Evolutionary conservation across 2,797 vertebrate species (phyloP).

Genomic region (Bufotes viridis): DNA sequence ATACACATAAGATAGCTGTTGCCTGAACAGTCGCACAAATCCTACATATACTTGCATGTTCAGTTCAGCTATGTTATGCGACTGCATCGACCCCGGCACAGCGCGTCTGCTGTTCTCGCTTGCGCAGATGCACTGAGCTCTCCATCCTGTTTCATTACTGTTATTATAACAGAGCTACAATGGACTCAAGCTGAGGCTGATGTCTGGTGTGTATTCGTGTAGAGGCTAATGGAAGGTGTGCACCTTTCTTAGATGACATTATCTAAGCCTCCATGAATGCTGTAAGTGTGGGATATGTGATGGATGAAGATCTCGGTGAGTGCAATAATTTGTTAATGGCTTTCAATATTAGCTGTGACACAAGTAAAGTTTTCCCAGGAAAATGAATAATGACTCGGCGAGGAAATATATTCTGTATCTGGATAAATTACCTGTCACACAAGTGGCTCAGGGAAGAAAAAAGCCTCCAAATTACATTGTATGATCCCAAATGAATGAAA

Average conservation of each 20-base stretch:
- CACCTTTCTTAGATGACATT: neutral
- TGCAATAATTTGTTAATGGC: constrained; percentile 53
- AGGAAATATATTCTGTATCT: constrained; percentile 48
- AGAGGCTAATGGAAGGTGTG: neutral
- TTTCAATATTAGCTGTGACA: constrained; percentile 55
- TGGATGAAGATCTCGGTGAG: constrained; percentile 15
- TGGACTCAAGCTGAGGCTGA: neutral
- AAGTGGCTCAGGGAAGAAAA: constrained; percentile 17
- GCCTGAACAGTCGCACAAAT: neutral
- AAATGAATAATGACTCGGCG: constrained; percentile 53
- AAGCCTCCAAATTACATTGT: constrained; percentile 31
- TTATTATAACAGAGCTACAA: neutral
- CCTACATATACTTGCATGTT: neutral
- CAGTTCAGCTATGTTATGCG: neutral
- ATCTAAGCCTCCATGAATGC: neutral
- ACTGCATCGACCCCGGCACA: neutral
- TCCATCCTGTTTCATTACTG: neutral
- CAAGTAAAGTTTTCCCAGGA: constrained; percentile 41
- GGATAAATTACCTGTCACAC: constrained; percentile 50
- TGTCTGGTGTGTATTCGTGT: neutral
- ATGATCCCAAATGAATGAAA: constrained; percentile 20
- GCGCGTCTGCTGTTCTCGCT: neutral
- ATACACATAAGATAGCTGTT: too few species aligned
- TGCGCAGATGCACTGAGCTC: neutral
- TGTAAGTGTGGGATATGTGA: constrained; percentile 22